Base-by-base conservation (phyloP, 2,797 vertebrate species). In the Rhynchotus rufescens region DNA sequence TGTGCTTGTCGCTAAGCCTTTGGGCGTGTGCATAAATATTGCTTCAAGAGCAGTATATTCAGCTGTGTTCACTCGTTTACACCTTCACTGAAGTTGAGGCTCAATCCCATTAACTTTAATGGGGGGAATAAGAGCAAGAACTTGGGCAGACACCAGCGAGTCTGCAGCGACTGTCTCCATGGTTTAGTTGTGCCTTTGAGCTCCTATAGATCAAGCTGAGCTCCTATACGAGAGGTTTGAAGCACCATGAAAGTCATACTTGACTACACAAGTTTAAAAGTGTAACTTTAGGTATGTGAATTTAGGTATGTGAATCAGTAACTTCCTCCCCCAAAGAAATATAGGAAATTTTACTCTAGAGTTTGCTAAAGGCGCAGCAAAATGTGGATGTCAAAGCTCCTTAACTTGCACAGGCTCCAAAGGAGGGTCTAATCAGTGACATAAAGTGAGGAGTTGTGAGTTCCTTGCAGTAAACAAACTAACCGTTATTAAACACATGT, bases 401-500 rank as follows among this genome's bases (percentile, higher is more conserved):
- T 94, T 36, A 82, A 28, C 64, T 66, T 67, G 22, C 86, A 15
- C 59, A 12, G 62, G 74, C 93, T 86, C 83, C 74, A 9, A 23
- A 87, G 93, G 56, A 86, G 49, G 82, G 28, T 91, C 89, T 42
- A 32, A 90, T 13, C 73, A 72, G 64, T 26, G 82, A 72, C 85
- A 77, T 72, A 79, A 67, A 91, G 79, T 64, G 92, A 96, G 67
- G 93, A 95, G 93, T 57, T 94, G 84, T 23, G 75, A 92, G 95
- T 69, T 95, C 86, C 87, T 67, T 52, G 28, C 94, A 87, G 95
- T 98, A 98, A 98, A 98, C 98, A 98, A 98, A 97, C 98, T 96
- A 97, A 96, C 97, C 96, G 59, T 98, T 97, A 98, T 98, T 98
- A 98, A 98, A 98, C 98, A 98, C 97, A 97, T 96, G 96, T 91